phyloP scores from a whole-genome alignment of 2,113 vertebrate genomes.

The Sinocyclocheilus anophthalmus region DNA sequence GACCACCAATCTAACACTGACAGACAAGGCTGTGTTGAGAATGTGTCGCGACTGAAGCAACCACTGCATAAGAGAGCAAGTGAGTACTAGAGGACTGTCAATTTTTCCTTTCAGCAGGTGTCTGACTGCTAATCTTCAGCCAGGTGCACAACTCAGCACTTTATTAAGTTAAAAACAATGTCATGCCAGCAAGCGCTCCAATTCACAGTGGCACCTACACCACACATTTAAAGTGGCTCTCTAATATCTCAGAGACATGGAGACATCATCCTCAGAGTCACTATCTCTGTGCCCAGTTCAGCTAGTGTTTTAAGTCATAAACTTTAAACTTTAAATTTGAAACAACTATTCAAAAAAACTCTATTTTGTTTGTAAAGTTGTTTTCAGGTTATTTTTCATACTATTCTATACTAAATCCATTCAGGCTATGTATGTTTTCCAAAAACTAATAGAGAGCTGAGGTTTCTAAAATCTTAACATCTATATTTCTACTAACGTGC shows the following conservation, averaged over 20 bases:
- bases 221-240: constrained; percentile 65
- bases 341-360: background rate
- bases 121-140: constrained; percentile 70
- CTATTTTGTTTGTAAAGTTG: background rate
- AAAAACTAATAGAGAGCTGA: too few species aligned
- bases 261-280: constrained; percentile 47
- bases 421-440: too few species aligned
- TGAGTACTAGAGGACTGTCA: constrained; percentile 61
- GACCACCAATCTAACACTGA: background rate
- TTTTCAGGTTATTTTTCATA: too few species aligned
- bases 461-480: too few species aligned
- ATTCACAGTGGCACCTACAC: constrained; percentile 58
- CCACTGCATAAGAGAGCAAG: constrained; percentile 13
- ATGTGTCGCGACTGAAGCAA: background rate
- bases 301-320: constrained; percentile 28
- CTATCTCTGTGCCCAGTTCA: background rate
- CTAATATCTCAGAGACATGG: constrained; percentile 53
- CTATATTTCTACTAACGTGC: too few species aligned
- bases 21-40: background rate
- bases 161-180: constrained; percentile 77
- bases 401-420: too few species aligned
- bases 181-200: constrained; percentile 68
- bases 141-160: constrained; percentile 76
- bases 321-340: background rate
- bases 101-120: constrained; percentile 65